Percentiles rank a stretch among this genome's conserved stretches.
These are phyloP conservation scores for Drosophila nebulosa DNA, from an alignment of 1,140 invertebrate genomes.

Conservation along the genomic window DNA sequence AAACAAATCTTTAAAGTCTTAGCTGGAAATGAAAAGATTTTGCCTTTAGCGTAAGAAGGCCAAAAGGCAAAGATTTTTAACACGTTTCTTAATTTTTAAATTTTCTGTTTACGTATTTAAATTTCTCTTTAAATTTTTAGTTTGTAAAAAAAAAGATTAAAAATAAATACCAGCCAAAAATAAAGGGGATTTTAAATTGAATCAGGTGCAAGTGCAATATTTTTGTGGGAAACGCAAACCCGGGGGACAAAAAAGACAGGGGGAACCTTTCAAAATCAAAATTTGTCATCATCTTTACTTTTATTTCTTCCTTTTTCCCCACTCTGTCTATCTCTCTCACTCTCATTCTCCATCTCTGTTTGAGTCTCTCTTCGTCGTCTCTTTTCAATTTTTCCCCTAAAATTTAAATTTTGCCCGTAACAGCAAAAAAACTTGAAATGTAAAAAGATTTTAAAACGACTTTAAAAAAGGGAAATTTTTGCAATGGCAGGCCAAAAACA, in stretches of 20 bases:
- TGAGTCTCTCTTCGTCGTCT: conserved; percentile 19
- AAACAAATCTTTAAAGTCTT: too few relatives aligned
- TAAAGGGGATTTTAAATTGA: too few relatives aligned
- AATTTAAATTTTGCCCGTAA: conserved; percentile 78
- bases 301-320: conserved; percentile 45
- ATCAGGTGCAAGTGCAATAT: neutral
- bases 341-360: conserved; percentile 43
- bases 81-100: too few relatives aligned
- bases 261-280: conserved; percentile 14
- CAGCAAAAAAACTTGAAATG: conserved; percentile 78
- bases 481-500: conserved; percentile 55
- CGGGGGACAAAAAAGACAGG: neutral
- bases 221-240: neutral
- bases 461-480: conserved; percentile 78
- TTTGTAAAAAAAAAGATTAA: too few relatives aligned
- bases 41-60: too few relatives aligned
- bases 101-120: too few relatives aligned
- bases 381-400: conserved; percentile 63
- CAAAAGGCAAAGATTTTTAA: too few relatives aligned
- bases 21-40: too few relatives aligned
- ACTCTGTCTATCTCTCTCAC: conserved; percentile 48
- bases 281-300: conserved; percentile 25
- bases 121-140: too few relatives aligned
- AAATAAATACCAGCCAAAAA: too few relatives aligned
- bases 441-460: conserved; percentile 75